Evolutionary conservation across 2,797 vertebrate species (phyloP).

Genomic region (Nasua narica): DNA sequence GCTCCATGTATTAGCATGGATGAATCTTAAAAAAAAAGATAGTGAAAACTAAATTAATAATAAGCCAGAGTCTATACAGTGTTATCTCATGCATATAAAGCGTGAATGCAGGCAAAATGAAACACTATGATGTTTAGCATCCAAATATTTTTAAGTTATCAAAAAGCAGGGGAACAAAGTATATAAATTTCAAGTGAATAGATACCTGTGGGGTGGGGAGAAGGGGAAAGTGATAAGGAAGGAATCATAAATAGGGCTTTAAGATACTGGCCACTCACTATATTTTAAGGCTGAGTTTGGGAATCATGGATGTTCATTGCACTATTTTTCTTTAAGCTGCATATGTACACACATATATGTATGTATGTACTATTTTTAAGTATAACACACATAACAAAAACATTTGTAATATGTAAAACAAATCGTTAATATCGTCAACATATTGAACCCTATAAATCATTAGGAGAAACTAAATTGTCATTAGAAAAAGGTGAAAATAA

Average conservation of each 20-base stretch:
- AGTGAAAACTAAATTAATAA: neutral
- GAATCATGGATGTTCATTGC: neutral
- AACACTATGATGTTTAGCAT: neutral
- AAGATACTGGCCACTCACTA: neutral
- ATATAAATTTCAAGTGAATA: neutral
- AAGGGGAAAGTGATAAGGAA: neutral
- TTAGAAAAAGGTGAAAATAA: slow-evolving; percentile 19
- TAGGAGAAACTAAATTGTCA: neutral
- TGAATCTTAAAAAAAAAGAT: neutral
- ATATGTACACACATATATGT: neutral
- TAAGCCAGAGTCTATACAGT: neutral
- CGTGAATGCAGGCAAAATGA: neutral
- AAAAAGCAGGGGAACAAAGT: neutral
- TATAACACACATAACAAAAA: neutral
- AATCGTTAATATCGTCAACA: neutral
- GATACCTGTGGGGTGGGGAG: neutral
- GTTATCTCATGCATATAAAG: neutral
- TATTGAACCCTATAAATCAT: neutral
- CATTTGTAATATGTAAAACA: neutral
- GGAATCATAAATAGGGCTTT: neutral
- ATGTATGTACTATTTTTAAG: neutral
- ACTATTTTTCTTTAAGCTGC: neutral
- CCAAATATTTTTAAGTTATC: neutral
- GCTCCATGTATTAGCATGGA: neutral
- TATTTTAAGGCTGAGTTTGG: neutral